Percentiles rank a stretch among this genome's conserved stretches.
Conservation (phyloP, 2,888 invertebrate genomes). For the Drosophila greeni region DNA sequence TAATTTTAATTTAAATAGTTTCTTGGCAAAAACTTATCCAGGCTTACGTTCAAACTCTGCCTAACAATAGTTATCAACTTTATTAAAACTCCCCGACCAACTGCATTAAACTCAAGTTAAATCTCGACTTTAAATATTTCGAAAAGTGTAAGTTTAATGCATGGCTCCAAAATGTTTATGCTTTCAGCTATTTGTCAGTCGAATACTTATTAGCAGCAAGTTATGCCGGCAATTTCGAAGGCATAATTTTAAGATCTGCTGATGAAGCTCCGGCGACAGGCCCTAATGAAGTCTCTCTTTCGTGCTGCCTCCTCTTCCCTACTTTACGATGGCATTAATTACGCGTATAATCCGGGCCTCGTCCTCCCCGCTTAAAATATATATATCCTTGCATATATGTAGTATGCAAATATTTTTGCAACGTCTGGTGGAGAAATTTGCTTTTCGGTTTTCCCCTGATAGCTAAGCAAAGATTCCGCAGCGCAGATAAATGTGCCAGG, state of each 20-base stretch:
- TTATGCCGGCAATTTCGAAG: slow-evolving; percentile 29
- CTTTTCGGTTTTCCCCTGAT: slow-evolving; percentile 37
- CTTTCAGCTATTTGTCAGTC: slow-evolving; percentile 18
- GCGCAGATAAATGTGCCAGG: slow-evolving; percentile 64
- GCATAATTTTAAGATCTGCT: slow-evolving; percentile 40
- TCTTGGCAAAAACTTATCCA: background rate
- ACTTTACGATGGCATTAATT: slow-evolving; percentile 36
- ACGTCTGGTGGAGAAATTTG: slow-evolving; percentile 27
- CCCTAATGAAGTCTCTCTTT: slow-evolving; percentile 28
- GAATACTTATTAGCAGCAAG: slow-evolving; percentile 25
- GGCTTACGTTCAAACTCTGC: background rate
- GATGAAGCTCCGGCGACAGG: slow-evolving; percentile 32
- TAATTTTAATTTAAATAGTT: no score
- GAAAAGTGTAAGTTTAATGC: slow-evolving; percentile 11
- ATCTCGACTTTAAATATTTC: background rate
- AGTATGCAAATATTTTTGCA: slow-evolving; percentile 58
- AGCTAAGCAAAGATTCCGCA: slow-evolving; percentile 53
- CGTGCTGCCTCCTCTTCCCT: background rate
- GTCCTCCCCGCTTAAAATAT: slow-evolving; percentile 2
- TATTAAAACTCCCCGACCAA: background rate
- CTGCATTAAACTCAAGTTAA: background rate
- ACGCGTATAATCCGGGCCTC: slow-evolving; percentile 33
- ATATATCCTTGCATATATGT: slow-evolving; percentile 12
- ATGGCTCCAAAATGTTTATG: background rate
- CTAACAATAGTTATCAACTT: no score